These are phyloP conservation scores for Acrocephalus arundinaceus DNA, from an alignment of 2,113 vertebrate species.

Conservation along the genomic window DNA sequence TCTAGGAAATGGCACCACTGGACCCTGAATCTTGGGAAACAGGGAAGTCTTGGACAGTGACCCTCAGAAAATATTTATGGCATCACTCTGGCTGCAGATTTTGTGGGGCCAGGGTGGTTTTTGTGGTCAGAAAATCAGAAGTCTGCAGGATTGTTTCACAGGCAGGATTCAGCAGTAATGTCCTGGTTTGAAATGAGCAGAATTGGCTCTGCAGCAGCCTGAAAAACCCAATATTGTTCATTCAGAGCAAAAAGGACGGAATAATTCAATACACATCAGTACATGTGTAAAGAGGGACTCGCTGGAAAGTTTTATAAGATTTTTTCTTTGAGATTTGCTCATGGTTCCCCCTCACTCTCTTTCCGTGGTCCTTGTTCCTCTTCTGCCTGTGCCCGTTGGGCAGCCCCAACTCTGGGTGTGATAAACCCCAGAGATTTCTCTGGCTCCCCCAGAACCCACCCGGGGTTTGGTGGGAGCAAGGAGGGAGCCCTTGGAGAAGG, in stretches of 20 bases:
- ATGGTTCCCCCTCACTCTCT: not conserved
- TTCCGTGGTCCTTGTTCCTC: fast-evolving
- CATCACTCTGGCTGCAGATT: not conserved
- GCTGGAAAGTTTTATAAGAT: not conserved
- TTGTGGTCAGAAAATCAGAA: not conserved
- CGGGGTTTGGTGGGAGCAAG: not conserved
- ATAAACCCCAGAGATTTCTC: not conserved
- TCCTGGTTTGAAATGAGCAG: not conserved
- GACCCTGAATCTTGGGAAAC: not conserved
- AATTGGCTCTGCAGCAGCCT: not conserved
- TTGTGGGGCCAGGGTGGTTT: not conserved
- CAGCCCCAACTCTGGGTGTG: fast-evolving
- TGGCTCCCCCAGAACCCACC: not conserved
- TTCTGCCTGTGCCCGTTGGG: not conserved
- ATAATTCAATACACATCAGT: fast-evolving
- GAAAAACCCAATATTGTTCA: not conserved
- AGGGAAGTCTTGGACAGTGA: not conserved
- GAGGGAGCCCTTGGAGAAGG: not conserved
- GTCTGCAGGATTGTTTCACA: not conserved
- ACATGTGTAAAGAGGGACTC: not conserved
- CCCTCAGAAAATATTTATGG: not conserved
- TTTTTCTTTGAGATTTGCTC: not conserved
- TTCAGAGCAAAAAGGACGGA: not conserved
- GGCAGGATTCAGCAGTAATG: not conserved
- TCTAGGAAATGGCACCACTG: not conserved